Conservation (phyloP, 2,113 vertebrate species). For the Phrynosoma platyrhinos region DNA sequence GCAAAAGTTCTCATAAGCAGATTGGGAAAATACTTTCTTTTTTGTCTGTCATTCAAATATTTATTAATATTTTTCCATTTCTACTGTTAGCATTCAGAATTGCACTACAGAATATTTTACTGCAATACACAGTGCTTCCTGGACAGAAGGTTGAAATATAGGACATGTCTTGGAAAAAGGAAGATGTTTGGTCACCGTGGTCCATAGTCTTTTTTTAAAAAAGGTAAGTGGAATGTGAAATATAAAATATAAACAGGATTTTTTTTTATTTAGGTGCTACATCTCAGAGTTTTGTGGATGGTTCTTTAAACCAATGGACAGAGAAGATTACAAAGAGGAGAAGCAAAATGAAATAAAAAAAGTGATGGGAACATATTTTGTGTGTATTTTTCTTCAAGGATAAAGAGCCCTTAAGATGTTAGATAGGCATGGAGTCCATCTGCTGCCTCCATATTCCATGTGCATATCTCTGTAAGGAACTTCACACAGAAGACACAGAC, state of each 20-base stretch:
- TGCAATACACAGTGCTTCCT: no score
- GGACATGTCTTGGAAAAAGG: no score
- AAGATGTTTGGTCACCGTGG: background rate
- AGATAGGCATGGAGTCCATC: conserved; percentile 19
- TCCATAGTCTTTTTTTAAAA: background rate
- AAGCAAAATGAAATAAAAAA: conserved; percentile 24
- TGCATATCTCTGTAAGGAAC: conserved; percentile 30
- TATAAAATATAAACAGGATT: background rate
- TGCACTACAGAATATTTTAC: no score
- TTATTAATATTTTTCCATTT: no score
- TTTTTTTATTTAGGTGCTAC: background rate
- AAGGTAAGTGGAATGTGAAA: background rate
- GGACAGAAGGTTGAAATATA: no score
- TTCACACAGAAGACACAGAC: conserved; percentile 45
- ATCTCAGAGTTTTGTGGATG: background rate
- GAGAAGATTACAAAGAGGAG: conserved; percentile 28
- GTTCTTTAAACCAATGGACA: background rate
- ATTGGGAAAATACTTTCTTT: no score
- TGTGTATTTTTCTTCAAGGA: conserved; percentile 40
- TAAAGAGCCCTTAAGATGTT: conserved; percentile 3
- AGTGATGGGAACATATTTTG: conserved; percentile 6
- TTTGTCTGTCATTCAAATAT: no score
- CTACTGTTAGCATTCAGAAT: no score
- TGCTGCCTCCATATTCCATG: conserved; percentile 24
- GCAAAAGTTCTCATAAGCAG: no score